phyloP scores from a whole-genome alignment of 1,140 invertebrate species.

The Drosophila pachea region DNA sequence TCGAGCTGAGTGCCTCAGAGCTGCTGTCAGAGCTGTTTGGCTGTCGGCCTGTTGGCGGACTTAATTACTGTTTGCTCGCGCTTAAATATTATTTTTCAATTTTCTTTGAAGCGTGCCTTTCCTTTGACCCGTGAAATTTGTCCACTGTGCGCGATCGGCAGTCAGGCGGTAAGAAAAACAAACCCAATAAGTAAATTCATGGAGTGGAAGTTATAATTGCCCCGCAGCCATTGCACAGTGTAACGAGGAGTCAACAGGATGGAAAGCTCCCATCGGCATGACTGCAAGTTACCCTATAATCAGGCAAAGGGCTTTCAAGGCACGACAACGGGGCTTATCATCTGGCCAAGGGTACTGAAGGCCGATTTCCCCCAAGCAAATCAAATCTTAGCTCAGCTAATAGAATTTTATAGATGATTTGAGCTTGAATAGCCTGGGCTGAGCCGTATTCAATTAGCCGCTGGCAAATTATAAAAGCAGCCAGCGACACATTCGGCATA shows the following conservation, averaged over 20 bases:
- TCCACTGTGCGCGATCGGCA: conserved; percentile 19
- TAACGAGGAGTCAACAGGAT: neutral
- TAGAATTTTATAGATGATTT: conserved; percentile 17
- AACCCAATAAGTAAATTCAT: conserved; percentile 33
- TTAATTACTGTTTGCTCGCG: neutral
- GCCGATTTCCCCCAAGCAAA: too few species aligned
- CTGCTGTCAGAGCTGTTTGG: neutral
- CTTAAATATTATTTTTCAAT: neutral
- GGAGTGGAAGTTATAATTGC: conserved; percentile 46
- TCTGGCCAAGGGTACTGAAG: too few species aligned
- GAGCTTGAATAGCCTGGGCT: neutral
- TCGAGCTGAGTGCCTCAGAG: neutral
- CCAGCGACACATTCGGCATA: neutral
- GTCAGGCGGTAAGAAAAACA: conserved; percentile 25
- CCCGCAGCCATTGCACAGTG: conserved; percentile 12
- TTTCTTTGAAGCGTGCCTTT: neutral
- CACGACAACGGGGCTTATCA: too few species aligned
- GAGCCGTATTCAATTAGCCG: conserved; percentile 3
- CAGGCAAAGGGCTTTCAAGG: too few species aligned
- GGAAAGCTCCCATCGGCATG: neutral
- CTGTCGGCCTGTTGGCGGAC: neutral
- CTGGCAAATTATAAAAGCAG: neutral
- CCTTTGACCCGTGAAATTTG: neutral
- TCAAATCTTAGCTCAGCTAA: too few species aligned
- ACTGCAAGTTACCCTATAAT: neutral